These are phyloP conservation scores for Lutraria rhynchaena DNA, from an alignment of 1,140 invertebrate genomes.

Conservation along the genomic window DNA sequence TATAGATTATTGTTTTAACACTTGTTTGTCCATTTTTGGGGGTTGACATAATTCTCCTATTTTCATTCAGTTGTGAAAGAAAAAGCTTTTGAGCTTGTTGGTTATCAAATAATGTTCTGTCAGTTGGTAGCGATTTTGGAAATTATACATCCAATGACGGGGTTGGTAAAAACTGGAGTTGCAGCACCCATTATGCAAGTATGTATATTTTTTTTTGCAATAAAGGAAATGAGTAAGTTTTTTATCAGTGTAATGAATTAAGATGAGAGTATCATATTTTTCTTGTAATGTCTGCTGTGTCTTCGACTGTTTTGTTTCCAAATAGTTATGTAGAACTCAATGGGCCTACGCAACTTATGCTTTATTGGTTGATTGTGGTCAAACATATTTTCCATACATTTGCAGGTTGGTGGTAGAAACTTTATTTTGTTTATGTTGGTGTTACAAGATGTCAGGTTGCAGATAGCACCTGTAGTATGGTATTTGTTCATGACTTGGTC, in stretches of 20 bases:
- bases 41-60: constrained; percentile 45
- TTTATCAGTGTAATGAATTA: no score
- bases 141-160: constrained; percentile 94
- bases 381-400: no score
- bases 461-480: constrained; percentile 92
- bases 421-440: constrained; percentile 93
- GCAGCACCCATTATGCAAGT: constrained; percentile 85
- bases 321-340: no score
- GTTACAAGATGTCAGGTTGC: constrained; percentile 92
- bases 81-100: constrained; percentile 89
- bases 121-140: constrained; percentile 93
- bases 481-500: constrained; percentile 93
- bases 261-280: no score
- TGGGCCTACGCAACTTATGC: no score
- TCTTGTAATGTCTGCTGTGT: no score
- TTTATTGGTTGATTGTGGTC: no score
- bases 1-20: no score
- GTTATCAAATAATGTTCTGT: constrained; percentile 90
- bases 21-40: no score
- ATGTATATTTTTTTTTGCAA: no score
- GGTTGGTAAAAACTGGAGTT: constrained; percentile 90
- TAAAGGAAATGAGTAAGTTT: no score
- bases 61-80: constrained; percentile 86
- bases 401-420: constrained; percentile 90
- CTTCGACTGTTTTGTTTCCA: no score